Base-by-base conservation (phyloP, 2,113 vertebrate species). In the Speoplatyrhinus poulsoni region DNA sequence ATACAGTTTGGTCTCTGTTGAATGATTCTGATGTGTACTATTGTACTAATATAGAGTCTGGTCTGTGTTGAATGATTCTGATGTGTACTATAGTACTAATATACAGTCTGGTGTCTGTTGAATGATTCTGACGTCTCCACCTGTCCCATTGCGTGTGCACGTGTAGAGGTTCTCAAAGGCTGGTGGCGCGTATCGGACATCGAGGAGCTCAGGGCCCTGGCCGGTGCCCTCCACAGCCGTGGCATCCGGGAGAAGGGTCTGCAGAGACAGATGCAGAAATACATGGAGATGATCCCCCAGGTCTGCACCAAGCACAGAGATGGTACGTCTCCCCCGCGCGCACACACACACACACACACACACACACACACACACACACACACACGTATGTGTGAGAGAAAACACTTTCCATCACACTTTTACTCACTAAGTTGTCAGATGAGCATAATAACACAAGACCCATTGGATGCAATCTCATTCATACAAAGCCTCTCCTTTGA, bases 171-270 rank as follows among this genome's bases (percentile, higher is more conserved):
- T 95, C 93, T 96, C 71, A 93, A 93, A 82, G 96, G 97, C 60
- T 99, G 97, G 97, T 99, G 97, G 97, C 95, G 96, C 73, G 96
- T 99, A 81, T 94, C 94, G 78, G 95, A 98, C 87, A 93, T 95
- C 0, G 96, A 96, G 70, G 93, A 97, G 88, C 89, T 99, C 74
- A 94, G 95, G 86, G 87, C 93, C 75, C 91, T 98, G 81, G 92
- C 95, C 72, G 93, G 91, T 83, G 93, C 94, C 48, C 93, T 99
- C 6, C 96, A 99, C 91, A 93, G 94, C 87, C 93, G 97, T 83
- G 97, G 97, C 84, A 92, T 96, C 86, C 89, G 97, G 89, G 97
- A 99, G 91, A 96, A 96, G 79, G 93, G 93, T 71, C 94, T 99
- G 86, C 97, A 99, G 77, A 96, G 97, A 84, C 97, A 99, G 90